Evolutionary conservation across 2,113 vertebrate species (phyloP).

Genomic region (Pluvialis apricaria): DNA sequence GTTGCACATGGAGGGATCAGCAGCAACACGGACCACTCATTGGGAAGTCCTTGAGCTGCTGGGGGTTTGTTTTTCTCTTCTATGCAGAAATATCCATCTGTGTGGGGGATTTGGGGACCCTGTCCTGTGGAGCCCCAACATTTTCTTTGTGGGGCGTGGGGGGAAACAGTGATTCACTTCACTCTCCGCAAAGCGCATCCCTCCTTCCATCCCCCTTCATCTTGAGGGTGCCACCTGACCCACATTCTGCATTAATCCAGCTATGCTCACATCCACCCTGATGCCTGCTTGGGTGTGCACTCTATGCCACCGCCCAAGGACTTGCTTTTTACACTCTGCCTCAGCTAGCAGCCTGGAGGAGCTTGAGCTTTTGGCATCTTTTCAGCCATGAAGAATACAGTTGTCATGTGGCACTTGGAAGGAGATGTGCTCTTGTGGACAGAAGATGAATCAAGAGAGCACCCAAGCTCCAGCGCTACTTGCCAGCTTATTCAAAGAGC

Average conservation of each 20-base stretch:
- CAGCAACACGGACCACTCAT: rapidly evolving
- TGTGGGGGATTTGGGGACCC: background rate
- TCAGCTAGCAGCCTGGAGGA: background rate
- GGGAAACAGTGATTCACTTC: background rate
- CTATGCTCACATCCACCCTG: background rate
- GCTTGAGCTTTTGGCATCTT: background rate
- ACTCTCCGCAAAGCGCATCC: rapidly evolving
- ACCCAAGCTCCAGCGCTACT: background rate
- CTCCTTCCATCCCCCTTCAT: background rate
- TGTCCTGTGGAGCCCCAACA: background rate
- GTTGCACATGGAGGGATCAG: background rate
- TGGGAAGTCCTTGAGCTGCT: background rate
- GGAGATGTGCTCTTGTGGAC: background rate
- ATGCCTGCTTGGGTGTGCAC: background rate
- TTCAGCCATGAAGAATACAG: background rate
- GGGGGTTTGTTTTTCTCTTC: background rate
- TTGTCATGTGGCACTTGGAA: background rate
- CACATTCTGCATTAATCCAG: background rate
- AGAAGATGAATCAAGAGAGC: background rate
- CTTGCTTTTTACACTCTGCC: background rate
- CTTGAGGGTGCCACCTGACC: background rate
- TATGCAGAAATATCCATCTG: background rate
- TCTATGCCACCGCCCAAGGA: background rate
- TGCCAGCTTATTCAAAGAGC: background rate
- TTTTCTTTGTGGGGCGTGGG: background rate